Percentiles rank a stretch among this genome's conserved stretches.
Evolutionary conservation across 2,888 invertebrate species (phyloP).

Genomic region (Listrodromus nycthemerus): DNA sequence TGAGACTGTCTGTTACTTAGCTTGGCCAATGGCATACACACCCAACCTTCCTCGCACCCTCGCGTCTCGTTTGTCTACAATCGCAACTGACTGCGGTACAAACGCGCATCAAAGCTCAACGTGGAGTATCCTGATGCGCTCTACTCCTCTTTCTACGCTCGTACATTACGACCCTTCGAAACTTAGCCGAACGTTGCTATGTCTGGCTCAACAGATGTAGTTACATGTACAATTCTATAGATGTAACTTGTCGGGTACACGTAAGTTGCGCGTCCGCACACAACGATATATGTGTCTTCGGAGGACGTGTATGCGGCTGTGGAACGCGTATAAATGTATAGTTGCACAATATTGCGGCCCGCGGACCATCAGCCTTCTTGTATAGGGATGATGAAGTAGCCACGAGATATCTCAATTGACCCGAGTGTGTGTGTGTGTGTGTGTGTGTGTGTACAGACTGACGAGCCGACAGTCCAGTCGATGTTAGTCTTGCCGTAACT

Average conservation of each 20-base stretch:
- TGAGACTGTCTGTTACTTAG: too few relatives aligned
- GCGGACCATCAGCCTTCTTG: constrained; percentile 55
- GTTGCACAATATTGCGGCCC: constrained; percentile 70
- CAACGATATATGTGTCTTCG: constrained; percentile 5
- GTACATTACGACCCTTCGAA: constrained; percentile 44
- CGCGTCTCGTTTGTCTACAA: constrained; percentile 50
- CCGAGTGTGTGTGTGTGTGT: constrained; percentile 70
- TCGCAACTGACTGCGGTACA: constrained; percentile 37
- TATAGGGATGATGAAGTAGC: constrained; percentile 72
- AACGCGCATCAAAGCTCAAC: constrained; percentile 36
- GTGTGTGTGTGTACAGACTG: constrained; percentile 45
- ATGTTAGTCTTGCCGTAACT: constrained; percentile 46
- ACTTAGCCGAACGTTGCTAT: constrained; percentile 36
- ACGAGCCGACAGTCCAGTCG: constrained; percentile 49
- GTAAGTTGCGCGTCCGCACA: background rate
- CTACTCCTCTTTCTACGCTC: background rate
- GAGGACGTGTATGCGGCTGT: background rate
- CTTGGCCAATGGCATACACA: background rate
- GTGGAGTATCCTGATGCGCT: constrained; percentile 9
- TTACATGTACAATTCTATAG: constrained; percentile 15
- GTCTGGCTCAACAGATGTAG: constrained; percentile 39
- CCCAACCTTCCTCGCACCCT: background rate
- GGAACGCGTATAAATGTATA: constrained; percentile 25
- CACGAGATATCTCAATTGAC: constrained; percentile 78
- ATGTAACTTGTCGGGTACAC: background rate